A percentile compares a stretch with the other conserved stretches of the same genome.
These are phyloP conservation scores for Achatina immaculata DNA, from an alignment of 1,140 invertebrate species.

Conservation along the genomic window DNA sequence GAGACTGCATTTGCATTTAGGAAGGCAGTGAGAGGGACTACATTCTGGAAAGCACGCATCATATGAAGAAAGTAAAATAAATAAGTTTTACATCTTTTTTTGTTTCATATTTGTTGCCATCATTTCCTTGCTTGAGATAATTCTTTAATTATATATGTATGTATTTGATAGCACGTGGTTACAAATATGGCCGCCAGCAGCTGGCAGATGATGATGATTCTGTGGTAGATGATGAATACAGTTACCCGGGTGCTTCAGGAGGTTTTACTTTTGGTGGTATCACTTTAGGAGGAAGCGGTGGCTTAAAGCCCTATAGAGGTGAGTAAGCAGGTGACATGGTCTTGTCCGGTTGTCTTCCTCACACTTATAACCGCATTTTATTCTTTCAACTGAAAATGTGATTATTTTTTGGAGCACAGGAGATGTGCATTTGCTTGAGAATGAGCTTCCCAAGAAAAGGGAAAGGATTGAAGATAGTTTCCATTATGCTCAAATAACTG, in stretches of 20 bases:
- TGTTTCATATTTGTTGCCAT: background rate
- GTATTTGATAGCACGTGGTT: conserved; percentile 73
- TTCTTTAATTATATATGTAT: conserved; percentile 37
- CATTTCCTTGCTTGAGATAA: no score
- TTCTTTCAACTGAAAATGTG: no score
- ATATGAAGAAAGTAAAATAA: no score
- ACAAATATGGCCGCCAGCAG: conserved; percentile 72
- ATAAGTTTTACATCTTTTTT: no score
- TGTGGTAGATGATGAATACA: conserved; percentile 60
- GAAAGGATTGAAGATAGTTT: no score
- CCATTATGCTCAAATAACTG: no score
- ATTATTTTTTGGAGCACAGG: no score
- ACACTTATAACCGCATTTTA: background rate
- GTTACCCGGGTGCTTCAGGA: conserved; percentile 32
- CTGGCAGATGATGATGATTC: conserved; percentile 70
- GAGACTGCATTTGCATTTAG: no score
- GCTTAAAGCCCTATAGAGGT: conserved; percentile 18
- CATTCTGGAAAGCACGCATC: no score
- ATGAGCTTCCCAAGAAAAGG: no score
- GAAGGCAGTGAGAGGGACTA: no score
- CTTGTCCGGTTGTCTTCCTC: background rate
- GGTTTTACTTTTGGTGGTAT: conserved; percentile 53
- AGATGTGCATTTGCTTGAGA: no score
- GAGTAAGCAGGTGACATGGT: conserved; percentile 15
- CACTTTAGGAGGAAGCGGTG: conserved; percentile 5